Evolutionary conservation across 2,888 invertebrate genomes (phyloP), one percentile per base, ranked within the genome.

Genomic region (Limnephilus marmoratus): DNA sequence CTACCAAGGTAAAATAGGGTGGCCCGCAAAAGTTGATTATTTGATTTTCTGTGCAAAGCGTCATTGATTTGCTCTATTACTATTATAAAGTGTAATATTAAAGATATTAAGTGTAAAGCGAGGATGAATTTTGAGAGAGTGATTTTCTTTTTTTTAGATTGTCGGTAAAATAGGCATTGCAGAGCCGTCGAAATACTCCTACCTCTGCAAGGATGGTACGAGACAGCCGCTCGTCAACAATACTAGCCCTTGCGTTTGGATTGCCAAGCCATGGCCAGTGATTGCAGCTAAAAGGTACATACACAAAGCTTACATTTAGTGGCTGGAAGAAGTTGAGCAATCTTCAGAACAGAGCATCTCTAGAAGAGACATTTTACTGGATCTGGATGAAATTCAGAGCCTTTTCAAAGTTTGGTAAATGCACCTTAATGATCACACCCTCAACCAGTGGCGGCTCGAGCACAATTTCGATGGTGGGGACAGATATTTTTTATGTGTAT

Each of bases 241-340:
- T 9, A 94, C 96, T 0, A 95, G 96, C 24, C 98, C 98, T 0
- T 98, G 98, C 94, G 95, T 97, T 13, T 98, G 98, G 98, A 96
- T 98, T 24, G 96, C 97, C 2, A 97, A 97, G 94, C 98, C 98
- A 0, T 98, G 98, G 97, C 97, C 98, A 0, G 97, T 97, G 0
- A 95, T 98, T 83, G 97, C 97, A 0, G 96, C 98, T 15, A 97
- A 97, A 94, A 96, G 96, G 97, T 97, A 95, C 94, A n/a, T n/a
- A 15, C 83, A 3, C 12, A 24, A 53, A 53, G 18, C 15, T 49
- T 15, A 49, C 18, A 18, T 53, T 53, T 53, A 53, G 5, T 18
- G 5, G 18, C 3, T 4, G 15, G 5, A 53, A 53, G 18, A 53
- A 4, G 18, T 18, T 18, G 53, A 53, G 0, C 13, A 49, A 13